Base-by-base conservation (phyloP, 2,113 vertebrate species). In the Myotis brandtii region DNA sequence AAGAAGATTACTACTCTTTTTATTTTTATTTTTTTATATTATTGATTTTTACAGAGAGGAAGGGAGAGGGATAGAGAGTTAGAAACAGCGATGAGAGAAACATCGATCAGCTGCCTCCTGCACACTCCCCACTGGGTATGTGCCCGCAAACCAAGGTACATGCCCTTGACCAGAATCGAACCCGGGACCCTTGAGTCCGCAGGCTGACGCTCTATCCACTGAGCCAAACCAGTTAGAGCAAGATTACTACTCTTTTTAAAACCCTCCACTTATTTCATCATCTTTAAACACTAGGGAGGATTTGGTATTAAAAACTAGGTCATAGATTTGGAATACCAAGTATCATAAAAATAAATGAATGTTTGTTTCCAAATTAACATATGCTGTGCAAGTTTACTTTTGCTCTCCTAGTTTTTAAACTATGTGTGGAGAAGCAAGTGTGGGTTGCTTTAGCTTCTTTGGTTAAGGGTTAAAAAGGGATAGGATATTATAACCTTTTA, bases 281-380 rank as follows among this genome's bases (percentile, higher is more conserved):
- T 85, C 11, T 94, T 85, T 85, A 80, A 88, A 92, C 21, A 9
- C 30, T 32, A 37, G 12, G 62, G 34, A 72, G 64, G 50, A 50
- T 69, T 82, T 72, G 14, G 40, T 70, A 64, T 70, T 27, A 82
- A 76, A 86, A 82, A 27, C 20, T 23, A 21, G 43, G 40, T 25
- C 34, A 48, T 70, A 86, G 62, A 77, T 86, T 81, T 87, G 34
- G 21, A 56, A 95, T 89, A 46, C n/a, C 11, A 81, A 46, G 40
- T 84, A 30, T 89, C 43, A 20, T 87, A 77, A 82, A 69, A 91
- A 76, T 93, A 87, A 95, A 70, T 62, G 23, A 73, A 76, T 70
- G 5, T 90, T 84, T 84, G 34, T 88, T 94, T 92, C 34, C 34
- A 16, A 72, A 72, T 72, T 66, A 37, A 34, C 18, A 21, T 52